Conservation (phyloP, 2,113 vertebrate species). For the Pycnonotus jocosus region DNA sequence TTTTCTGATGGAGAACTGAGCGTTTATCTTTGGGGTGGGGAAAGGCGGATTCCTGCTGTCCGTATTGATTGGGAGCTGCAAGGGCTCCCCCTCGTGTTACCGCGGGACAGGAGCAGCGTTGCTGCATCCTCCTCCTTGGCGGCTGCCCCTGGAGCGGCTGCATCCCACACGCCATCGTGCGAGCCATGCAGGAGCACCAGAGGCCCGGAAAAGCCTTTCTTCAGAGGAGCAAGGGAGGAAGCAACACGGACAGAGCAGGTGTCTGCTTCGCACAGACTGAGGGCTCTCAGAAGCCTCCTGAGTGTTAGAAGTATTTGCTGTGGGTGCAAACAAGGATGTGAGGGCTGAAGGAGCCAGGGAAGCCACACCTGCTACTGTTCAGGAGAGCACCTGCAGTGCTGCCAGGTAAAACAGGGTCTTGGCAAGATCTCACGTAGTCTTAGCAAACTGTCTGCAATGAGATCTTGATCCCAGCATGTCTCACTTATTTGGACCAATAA, state of each 20-base stretch:
- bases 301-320: accelerated
- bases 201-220: neutral
- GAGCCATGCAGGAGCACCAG: accelerated
- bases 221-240: neutral
- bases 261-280: accelerated
- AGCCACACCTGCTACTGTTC: neutral
- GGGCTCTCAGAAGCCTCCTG: neutral
- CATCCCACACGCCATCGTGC: neutral
- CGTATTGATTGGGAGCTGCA: neutral
- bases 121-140: neutral
- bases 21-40: neutral
- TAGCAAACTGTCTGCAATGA: neutral
- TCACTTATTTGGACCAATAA: neutral
- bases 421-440: neutral
- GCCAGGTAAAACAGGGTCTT: neutral
- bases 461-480: neutral
- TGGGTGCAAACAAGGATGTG: neutral
- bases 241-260: accelerated
- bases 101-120: neutral
- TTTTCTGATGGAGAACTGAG: neutral
- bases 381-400: neutral
- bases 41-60: accelerated
- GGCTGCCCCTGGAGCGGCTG: accelerated
- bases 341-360: neutral
- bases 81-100: slow-evolving; percentile 20